These are phyloP conservation scores for Zonotrichia leucophrys DNA, from an alignment of 2,113 vertebrate species.

Conservation along the genomic window DNA sequence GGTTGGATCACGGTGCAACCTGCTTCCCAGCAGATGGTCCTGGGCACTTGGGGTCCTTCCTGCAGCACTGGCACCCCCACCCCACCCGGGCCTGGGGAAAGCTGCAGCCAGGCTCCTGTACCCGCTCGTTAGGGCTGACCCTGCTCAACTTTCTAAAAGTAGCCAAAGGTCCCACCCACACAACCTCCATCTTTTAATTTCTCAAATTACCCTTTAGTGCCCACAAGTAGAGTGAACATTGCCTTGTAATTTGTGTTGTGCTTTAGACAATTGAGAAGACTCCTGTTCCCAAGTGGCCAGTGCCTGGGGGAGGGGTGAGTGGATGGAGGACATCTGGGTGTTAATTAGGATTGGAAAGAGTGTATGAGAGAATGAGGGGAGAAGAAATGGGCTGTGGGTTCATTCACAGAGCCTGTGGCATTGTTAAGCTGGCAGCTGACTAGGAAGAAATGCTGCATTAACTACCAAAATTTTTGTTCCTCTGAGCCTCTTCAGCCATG, in stretches of 20 bases:
- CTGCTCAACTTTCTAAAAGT: constrained; percentile 70
- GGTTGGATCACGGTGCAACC: not conserved
- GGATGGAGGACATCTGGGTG: not conserved
- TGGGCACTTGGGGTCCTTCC: not conserved
- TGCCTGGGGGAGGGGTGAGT: not conserved
- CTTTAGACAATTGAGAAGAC: constrained; percentile 57
- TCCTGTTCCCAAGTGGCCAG: constrained; percentile 43
- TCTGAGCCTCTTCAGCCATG: not conserved
- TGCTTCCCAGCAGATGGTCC: not conserved
- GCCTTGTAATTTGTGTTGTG: constrained; percentile 81
- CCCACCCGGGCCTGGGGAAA: not conserved
- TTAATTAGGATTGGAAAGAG: not conserved
- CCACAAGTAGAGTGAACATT: constrained; percentile 69
- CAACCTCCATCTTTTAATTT: constrained; percentile 61
- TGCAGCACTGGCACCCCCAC: not conserved
- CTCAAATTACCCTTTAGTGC: constrained; percentile 71
- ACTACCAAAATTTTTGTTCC: not conserved
- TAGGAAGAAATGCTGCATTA: not conserved
- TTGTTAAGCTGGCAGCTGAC: not conserved
- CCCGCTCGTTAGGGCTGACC: constrained; percentile 72
- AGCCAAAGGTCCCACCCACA: constrained; percentile 58
- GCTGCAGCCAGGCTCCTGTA: constrained; percentile 59
- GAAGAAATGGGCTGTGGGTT: not conserved
- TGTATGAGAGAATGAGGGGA: not conserved
- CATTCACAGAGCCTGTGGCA: not conserved